Evolutionary conservation across 2,888 invertebrate species (phyloP), one percentile per base, ranked within the genome.

Genomic region (Ametastegia equiseti): DNA sequence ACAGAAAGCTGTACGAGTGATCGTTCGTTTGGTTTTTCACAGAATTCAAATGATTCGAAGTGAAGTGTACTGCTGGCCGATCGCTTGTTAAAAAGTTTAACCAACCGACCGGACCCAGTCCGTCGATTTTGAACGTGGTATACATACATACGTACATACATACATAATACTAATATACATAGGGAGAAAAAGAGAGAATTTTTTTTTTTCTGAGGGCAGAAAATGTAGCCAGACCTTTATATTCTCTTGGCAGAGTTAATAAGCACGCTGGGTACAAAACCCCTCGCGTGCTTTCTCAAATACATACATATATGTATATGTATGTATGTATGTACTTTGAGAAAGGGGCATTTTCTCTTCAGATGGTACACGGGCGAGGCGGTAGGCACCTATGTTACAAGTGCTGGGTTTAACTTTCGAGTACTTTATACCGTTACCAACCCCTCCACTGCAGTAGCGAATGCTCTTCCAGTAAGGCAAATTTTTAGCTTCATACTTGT

Each of bases 81-180:
- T 88, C 88, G 88, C 88, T 89, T 89, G 89, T 89, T 89, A 89
- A 89, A 89, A 89, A 89, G 88, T 89, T 89, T 88, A 87, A 88
- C 86, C 86, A 87, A 85, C 83, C n/a, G n/a, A n/a, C n/a, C n/a
- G n/a, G n/a, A n/a, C n/a, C n/a, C 87, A 36, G 54, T 54, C 33
- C n/a, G 33, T 23, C 13, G 11, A n/a, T 36, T 33, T 13, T 42
- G 30, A 23, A 71, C 30, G 45, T n/a, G n/a, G n/a, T n/a, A n/a
- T n/a, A n/a, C n/a, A n/a, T 23, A 71, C 11, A 30, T 47, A 30
- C 15, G 6, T 27, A 9, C 1, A 63, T 11, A 47, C 2, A 47
- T 45, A 27, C 2, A 23, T 6, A n/a, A 13, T 5, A 69, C 3
- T 19, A 4, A 23, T 11, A 23, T 42, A n/a, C 30, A 75, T 50